Percentiles rank a stretch among this genome's conserved stretches.
phyloP scores from a whole-genome alignment of 1,140 invertebrate species.

The Andricus grossulariae region DNA sequence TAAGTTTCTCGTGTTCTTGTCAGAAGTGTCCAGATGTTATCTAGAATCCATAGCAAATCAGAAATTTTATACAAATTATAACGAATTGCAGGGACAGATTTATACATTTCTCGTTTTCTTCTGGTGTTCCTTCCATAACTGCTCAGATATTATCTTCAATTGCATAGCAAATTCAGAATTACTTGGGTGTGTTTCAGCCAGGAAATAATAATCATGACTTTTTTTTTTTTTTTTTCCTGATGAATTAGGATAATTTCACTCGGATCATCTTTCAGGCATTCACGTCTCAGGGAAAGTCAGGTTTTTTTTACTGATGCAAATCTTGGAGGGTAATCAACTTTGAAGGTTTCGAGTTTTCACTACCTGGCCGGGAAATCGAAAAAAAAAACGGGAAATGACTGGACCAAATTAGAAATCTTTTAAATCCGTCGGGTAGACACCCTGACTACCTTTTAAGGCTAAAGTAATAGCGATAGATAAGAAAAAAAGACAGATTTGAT shows the following conservation, averaged over 20 bases:
- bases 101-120: constrained; percentile 29
- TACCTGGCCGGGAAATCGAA: too few species aligned
- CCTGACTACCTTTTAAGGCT: too few species aligned
- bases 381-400: too few species aligned
- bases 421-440: too few species aligned
- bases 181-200: constrained; percentile 15
- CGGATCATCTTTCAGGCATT: too few species aligned
- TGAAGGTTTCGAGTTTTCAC: too few species aligned
- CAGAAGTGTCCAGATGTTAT: constrained; percentile 23
- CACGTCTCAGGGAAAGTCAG: too few species aligned
- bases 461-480: too few species aligned
- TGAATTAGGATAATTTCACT: background rate
- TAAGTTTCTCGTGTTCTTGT: constrained; percentile 20
- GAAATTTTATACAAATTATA: constrained; percentile 29
- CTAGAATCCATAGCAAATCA: constrained; percentile 18
- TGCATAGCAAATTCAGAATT: constrained; percentile 34
- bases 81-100: constrained; percentile 12
- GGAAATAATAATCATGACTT: constrained; percentile 31
- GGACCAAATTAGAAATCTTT: too few species aligned
- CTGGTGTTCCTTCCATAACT: constrained; percentile 16
- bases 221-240: constrained; percentile 30
- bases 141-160: constrained; percentile 25
- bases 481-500: too few species aligned
- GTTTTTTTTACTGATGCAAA: too few species aligned
- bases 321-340: too few species aligned